Base-by-base conservation (phyloP, 2,888 invertebrate genomes). In the Himalopsyche kuldschensis region DNA sequence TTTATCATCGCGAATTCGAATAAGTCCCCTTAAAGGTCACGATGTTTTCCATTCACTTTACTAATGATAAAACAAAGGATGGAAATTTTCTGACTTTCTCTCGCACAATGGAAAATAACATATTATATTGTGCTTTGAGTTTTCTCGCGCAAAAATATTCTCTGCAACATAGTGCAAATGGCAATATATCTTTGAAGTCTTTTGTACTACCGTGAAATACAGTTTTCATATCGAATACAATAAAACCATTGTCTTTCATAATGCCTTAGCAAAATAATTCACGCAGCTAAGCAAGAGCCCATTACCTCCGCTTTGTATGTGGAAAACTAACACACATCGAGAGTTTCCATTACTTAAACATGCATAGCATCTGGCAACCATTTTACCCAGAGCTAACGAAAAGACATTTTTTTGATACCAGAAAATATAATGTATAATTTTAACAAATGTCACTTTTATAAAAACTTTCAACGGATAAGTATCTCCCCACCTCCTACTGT, bases 321-420 rank as follows among this genome's bases (percentile, higher is more conserved):
- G 55, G 20, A 55, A 55, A 55, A 20, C 55, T 1, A 20, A 20
- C 55, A 55, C 55, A 55, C 55, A 55, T 24, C 24, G 55, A 20
- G 20, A 20, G 30, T 46, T 80, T 75, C 80, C 80, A 80, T 80
- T n/a, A n/a, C n/a, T 35, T 48, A 69, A n/a, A 41, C 75, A n/a
- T 24, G 46, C 80, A 80, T 8, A 55, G 15, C 55, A 24, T 20
- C 55, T 8, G 20, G 15, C 55, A 24, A 55, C 55, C 20, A 10
- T 2, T 41, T 41, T 15, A 41, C 3, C 15, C 15, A 6, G 11
- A 41, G 41, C 15, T 41, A 3, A 3, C 41, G 15, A 41, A 41
- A 32, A 6, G 6, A 6, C 6, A 6, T 32, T 32, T 32, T 32
- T 32, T 32, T 32, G 32, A 1, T 32, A 32, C 1, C 6, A n/a